Percentiles rank a stretch among this genome's conserved stretches.
Evolutionary conservation across 1,140 invertebrate species (phyloP).

Genomic region (Trichomalopsis sarcophagae): DNA sequence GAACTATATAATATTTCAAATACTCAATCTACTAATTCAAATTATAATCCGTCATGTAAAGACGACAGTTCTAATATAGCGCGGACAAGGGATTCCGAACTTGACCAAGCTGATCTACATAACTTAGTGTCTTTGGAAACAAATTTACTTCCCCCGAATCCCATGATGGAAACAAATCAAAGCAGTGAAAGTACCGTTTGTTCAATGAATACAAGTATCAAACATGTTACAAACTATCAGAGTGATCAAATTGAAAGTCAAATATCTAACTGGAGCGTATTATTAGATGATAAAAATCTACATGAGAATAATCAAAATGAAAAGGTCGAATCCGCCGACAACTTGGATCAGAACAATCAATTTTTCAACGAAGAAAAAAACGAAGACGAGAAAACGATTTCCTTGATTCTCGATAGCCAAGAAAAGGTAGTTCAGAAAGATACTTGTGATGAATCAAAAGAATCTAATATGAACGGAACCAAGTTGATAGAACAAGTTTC

Average conservation of each 20-base stretch:
- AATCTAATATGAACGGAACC: neutral
- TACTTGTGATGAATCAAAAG: constrained; percentile 24
- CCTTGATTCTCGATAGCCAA: neutral
- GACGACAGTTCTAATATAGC: neutral
- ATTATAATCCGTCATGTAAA: constrained; percentile 7
- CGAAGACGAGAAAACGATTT: constrained; percentile 40
- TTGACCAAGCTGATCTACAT: neutral
- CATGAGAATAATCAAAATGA: constrained; percentile 63
- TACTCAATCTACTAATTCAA: neutral
- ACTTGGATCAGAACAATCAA: constrained; percentile 19
- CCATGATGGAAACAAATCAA: neutral
- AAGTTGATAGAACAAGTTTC: constrained; percentile 46
- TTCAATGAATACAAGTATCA: constrained; percentile 24
- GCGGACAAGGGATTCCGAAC: neutral
- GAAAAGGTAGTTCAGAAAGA: neutral
- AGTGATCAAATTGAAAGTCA: constrained; percentile 46
- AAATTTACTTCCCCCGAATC: neutral
- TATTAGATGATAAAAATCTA: constrained; percentile 59
- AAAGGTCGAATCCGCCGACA: constrained; percentile 50
- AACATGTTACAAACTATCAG: constrained; percentile 29
- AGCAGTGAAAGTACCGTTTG: neutral
- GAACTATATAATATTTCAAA: neutral
- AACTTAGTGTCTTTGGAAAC: constrained; percentile 13
- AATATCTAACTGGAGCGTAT: constrained; percentile 40
- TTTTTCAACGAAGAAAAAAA: constrained; percentile 55